A percentile compares a stretch with the other conserved stretches of the same genome.
Evolutionary conservation across 2,888 invertebrate genomes (phyloP).

Genomic region (Seira sanloemensis): DNA sequence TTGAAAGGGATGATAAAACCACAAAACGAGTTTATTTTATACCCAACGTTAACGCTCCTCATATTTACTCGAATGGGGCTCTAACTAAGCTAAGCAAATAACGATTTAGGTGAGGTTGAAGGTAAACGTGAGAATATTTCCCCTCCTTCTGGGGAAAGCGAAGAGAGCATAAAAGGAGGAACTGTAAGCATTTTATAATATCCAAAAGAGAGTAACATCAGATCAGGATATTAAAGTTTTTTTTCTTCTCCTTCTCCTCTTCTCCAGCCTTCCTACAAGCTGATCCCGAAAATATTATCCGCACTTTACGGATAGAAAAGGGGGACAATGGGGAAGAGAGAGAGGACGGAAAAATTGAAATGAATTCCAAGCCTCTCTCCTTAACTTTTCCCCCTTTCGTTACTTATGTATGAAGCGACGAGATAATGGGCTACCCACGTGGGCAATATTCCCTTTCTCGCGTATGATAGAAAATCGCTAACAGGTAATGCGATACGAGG

Average conservation of each 20-base stretch:
- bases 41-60: neutral
- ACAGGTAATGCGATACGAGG: slow-evolving; percentile 40
- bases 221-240: slow-evolving; percentile 22
- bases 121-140: neutral
- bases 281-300: neutral
- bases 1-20: slow-evolving; percentile 43
- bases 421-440: slow-evolving; percentile 21
- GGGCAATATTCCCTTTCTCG: slow-evolving; percentile 32
- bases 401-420: neutral
- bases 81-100: neutral
- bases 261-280: neutral
- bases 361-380: neutral
- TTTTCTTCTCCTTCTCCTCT: slow-evolving; percentile 4
- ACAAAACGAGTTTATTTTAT: slow-evolving; percentile 16
- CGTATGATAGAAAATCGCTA: slow-evolving; percentile 25
- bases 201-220: slow-evolving; percentile 13
- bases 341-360: neutral
- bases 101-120: neutral
- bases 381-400: neutral
- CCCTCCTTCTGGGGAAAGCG: too few relatives aligned
- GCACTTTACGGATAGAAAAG: neutral
- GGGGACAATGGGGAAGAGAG: neutral
- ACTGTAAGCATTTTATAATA: slow-evolving; percentile 31
- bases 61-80: neutral
- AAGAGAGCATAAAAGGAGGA: neutral